These are phyloP conservation scores for Bergia puertoricense DNA, from an alignment of 92 coral and sea anemone genomes.

Conservation along the genomic window DNA sequence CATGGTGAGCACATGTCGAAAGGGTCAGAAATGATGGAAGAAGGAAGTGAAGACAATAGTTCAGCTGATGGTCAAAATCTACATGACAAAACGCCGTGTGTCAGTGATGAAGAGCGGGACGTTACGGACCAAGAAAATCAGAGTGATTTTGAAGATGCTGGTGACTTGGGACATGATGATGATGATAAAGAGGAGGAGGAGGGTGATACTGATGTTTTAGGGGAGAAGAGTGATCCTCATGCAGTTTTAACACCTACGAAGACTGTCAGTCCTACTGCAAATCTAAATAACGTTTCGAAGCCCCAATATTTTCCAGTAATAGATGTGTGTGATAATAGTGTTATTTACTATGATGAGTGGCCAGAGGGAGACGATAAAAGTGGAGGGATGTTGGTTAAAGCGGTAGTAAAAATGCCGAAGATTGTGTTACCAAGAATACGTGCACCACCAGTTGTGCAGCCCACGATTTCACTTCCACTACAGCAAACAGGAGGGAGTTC, in stretches of 20 bases:
- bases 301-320: not conserved
- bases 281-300: not conserved
- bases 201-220: not conserved
- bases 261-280: not conserved
- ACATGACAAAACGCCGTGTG: not conserved
- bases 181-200: not conserved
- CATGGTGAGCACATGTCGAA: not conserved
- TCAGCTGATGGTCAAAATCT: not conserved
- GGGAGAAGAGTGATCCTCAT: not conserved
- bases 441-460: not conserved
- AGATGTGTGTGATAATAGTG: not conserved
- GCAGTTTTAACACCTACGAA: not conserved
- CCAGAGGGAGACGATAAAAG: not conserved
- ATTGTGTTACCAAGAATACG: not conserved
- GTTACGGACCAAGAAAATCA: not conserved
- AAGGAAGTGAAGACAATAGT: not conserved
- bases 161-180: not conserved
- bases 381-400: not conserved
- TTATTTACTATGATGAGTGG: conserved; percentile 15
- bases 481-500: not conserved
- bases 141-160: not conserved
- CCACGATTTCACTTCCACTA: not conserved
- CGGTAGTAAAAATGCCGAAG: not conserved
- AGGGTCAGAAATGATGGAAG: not conserved
- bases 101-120: not conserved